Evolutionary conservation across 2,888 invertebrate genomes (phyloP), one percentile per base, ranked within the genome.

Genomic region (Campoplex nolae): DNA sequence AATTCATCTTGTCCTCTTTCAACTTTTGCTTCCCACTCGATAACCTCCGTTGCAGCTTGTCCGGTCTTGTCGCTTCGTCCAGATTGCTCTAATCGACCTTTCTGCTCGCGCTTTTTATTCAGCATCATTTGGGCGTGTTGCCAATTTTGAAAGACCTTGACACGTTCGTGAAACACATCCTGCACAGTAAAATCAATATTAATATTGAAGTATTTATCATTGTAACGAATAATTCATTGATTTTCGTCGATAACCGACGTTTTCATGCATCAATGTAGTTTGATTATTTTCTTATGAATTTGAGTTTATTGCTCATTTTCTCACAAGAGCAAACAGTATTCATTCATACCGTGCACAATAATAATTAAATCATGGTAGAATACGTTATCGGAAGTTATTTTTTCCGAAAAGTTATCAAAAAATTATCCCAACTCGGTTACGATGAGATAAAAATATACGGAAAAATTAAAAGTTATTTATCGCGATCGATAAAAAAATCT

Each of bases 21-120:
- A n/a, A 99, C 99, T 95, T 99, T 99, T 0, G 97, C 96, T 94
- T 99, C 98, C 99, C 98, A 98, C 97, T 99, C 99, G 89, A 98
- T 96, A 86, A 99, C 98, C 95, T 99, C 99, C 82, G 97, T 97
- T 89, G 97, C 96, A 0, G 98, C 98, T 93, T 97, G 97, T 90
- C 98, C 98, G 54, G 98, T 96, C 94, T 98, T 98, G 93, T 99
- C 99, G 3, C 96, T 96, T 89, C 98, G 97, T 91, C 98, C 98
- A 18, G 98, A 97, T 86, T 99, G 95, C 93, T 99, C 99, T 67
- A 98, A 96, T 93, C 99, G 98, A 0, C 98, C 98, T 94, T 99
- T 99, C 91, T 97, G 97, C 94, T 99, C 99, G 82, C 99, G 96
- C 92, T 99, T 97, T 94, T 98, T 98, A 28, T 97, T 98, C 88